A percentile compares a stretch with the other conserved stretches of the same genome.
Conservation (phyloP, 2,797 vertebrate genomes). For the Rhabdophis nuchalis region DNA sequence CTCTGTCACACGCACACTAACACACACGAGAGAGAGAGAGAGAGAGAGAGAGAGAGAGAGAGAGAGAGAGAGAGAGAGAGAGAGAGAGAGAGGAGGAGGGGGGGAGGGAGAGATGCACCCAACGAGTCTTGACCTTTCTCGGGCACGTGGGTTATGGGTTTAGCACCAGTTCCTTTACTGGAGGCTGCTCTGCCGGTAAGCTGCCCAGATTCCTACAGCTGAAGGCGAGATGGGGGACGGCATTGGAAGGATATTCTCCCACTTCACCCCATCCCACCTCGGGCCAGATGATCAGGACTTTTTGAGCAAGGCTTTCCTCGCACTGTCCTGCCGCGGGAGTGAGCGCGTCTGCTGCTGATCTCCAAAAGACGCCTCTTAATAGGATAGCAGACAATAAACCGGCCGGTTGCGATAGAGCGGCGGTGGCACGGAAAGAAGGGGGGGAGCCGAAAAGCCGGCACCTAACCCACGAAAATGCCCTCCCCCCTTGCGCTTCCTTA, state of each 20-base stretch:
- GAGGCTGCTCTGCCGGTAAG: constrained; percentile 3
- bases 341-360: neutral
- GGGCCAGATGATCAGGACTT: neutral
- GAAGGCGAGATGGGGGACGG: neutral
- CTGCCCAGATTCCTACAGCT: neutral
- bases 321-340: neutral
- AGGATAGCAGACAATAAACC: neutral
- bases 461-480: neutral
- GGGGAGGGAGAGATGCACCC: neutral
- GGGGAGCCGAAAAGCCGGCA: neutral
- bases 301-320: neutral
- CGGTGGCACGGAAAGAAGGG: too few species aligned
- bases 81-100: too few species aligned
- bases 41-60: neutral
- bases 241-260: neutral
- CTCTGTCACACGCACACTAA: too few species aligned
- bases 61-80: too few species aligned
- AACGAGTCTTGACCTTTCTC: neutral
- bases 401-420: neutral
- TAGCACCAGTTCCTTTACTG: constrained; percentile 7
- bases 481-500: neutral
- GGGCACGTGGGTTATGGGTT: constrained; percentile 1
- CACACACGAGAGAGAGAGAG: neutral
- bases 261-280: neutral
- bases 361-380: neutral